Base-by-base conservation (phyloP, 35 echinoderm and acorn worm species). In the Patiria miniata region DNA sequence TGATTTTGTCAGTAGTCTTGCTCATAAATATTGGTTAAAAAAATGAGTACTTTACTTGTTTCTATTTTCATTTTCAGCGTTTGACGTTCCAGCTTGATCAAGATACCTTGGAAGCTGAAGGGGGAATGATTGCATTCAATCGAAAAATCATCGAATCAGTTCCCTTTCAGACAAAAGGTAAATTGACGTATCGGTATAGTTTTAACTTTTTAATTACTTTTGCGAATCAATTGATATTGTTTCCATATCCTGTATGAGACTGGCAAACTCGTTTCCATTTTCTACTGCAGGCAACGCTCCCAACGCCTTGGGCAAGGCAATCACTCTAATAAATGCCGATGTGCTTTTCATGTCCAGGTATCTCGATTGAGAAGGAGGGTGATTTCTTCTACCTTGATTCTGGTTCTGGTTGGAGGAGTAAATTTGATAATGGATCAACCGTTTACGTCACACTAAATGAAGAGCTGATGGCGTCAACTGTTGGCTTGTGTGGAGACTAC, bases 401-500 rank as follows among this genome's bases (percentile, higher is more conserved):
- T 19, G 82, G 82, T 9, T 36, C 59, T 19, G 53, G 53, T 30
- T n/a, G 53, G 40, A 54, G 54, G 8, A 60, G 52, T 12, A 84
- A 84, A 39, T 84, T 54, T 36, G 82, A 84, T 39, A 40, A 84
- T 6, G 82, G 39, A 60, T 84, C 53, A 10, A 84, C 52, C 21
- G 59, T 84, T 9, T 84, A 84, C 36, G 36, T 84, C 21, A 84
- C 82, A 8, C 52, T 84, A 17, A 17, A 30, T 59, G 52, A 84
- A 84, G 52, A 84, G 52, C 39, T 84, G 32, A 33, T 59, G 59
- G 52, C 36, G 19, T 44, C 40, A 12, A 59, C 26, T 16, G 21
- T 23, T 37, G 82, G 82, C 59, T 52, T 84, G 28, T 84, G 82
- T 60, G 82, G 82, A 10, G 58, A 84, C 54, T 84, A 84, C 36